These are phyloP conservation scores for Drosophila kikkawai DNA, from an alignment of 1,140 invertebrate genomes.

Conservation along the genomic window DNA sequence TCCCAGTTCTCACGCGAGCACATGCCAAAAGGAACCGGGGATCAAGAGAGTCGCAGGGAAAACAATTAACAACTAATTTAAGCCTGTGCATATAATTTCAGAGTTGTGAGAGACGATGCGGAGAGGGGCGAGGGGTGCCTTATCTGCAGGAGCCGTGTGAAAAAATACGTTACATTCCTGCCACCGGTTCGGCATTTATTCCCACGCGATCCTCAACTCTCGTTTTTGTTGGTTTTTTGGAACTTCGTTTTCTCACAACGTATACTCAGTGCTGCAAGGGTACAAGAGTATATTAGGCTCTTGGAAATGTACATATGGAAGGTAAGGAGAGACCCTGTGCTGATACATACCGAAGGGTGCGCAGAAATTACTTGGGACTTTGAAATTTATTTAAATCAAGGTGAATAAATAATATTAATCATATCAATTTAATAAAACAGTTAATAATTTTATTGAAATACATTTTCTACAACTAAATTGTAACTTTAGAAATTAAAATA, in stretches of 20 bases:
- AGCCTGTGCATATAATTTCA: constrained; percentile 47
- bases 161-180: constrained; percentile 63
- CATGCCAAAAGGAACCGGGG: constrained; percentile 35
- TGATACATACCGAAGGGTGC: too few species aligned
- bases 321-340: too few species aligned
- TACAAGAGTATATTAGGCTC: neutral
- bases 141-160: constrained; percentile 55
- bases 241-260: constrained; percentile 32
- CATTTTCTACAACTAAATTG: too few species aligned
- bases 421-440: neutral
- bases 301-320: neutral
- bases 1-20: constrained; percentile 63
- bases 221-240: constrained; percentile 44
- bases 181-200: constrained; percentile 41
- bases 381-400: neutral
- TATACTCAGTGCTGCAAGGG: neutral
- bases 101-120: neutral
- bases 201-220: constrained; percentile 64
- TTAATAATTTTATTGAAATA: neutral
- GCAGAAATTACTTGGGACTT: neutral
- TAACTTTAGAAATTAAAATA: too few species aligned
- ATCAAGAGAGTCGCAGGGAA: constrained; percentile 2
- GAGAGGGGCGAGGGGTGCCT: neutral
- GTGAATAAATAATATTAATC: neutral
- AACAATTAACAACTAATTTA: constrained; percentile 60